Evolutionary conservation across 2,888 invertebrate species (phyloP), one percentile per base, ranked within the genome.

Genomic region (Heliconius hortense): DNA sequence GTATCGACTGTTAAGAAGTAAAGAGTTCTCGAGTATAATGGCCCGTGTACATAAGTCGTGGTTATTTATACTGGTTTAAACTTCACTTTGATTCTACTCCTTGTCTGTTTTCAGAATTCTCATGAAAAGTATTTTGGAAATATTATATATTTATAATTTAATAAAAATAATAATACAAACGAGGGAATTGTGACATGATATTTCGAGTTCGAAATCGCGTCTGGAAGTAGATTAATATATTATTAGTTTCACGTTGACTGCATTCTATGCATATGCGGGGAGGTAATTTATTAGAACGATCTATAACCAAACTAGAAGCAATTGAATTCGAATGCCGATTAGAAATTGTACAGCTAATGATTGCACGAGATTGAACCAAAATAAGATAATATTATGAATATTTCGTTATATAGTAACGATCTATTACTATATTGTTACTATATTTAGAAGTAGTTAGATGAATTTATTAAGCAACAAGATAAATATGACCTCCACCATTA

Each of bases 1-100:
- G 92, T 92, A 94, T 93, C 93, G 93, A 93, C 92, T 94, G 92
- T 90, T 91, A 92, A 93, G 93, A 89, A 92, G 92, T 89, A 93
- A 93, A 92, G 92, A 92, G 93, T 92, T 92, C 87, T 85, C 82
- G 80, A 85, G 86, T 83, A 84, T 87, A 86, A 86, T 85, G 83
- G 81, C 80, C 78, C 79, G 80, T 83, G 81, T 82, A 84, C 82
- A 82, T 83, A 83, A 82, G 81, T 81, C 81, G 80, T 79, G 81
- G 81, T 80, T 82, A 82, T 82, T 81, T 81, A 82, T 82, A 81
- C 80, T 80, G 80, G 79, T 83, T 83, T 82, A 82, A 82, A 82
- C 79, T 82, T 81, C 71, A 77, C 77, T 79, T 76, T 77, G 77
- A 77, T 79, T 79, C 75, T 70, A 67, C 75, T 73, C 72, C 64